phyloP scores from a whole-genome alignment of 2,113 vertebrate genomes.

The Cisticola juncidis region DNA sequence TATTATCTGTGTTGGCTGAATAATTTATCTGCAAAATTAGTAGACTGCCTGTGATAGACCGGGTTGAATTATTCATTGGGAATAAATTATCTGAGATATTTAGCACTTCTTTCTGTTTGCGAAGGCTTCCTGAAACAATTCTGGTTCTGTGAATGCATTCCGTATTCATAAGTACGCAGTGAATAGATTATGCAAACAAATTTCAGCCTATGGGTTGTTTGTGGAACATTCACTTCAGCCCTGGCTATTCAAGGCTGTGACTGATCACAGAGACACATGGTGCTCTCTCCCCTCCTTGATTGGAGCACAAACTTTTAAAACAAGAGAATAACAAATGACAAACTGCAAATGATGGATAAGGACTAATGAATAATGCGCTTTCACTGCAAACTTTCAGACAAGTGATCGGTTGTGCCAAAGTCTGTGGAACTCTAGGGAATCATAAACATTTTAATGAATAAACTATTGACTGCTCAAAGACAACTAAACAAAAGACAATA shows the following conservation, averaged over 20 bases:
- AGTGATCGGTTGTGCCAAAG: constrained; percentile 48
- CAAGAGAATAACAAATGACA: constrained; percentile 67
- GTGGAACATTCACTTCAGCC: constrained; percentile 57
- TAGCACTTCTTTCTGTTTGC: constrained; percentile 71
- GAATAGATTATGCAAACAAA: constrained; percentile 72
- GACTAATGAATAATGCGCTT: constrained; percentile 60
- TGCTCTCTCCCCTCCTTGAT: constrained; percentile 58
- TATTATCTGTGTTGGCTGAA: constrained; percentile 39
- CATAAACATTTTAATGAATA: constrained; percentile 66
- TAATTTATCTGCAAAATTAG: constrained; percentile 70
- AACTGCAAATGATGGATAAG: constrained; percentile 65
- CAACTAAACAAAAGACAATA: constrained; percentile 36
- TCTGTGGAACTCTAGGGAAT: constrained; percentile 46
- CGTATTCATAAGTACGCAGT: constrained; percentile 66
- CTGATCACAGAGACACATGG: constrained; percentile 64
- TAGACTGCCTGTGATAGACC: constrained; percentile 33
- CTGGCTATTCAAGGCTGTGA: constrained; percentile 63
- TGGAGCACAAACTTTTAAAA: constrained; percentile 65
- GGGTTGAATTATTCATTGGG: constrained; percentile 71
- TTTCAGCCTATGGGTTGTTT: constrained; percentile 66
- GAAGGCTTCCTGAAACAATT: constrained; percentile 67
- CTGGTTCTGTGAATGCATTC: constrained; percentile 61
- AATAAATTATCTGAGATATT: constrained; percentile 72
- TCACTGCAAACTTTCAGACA: constrained; percentile 44
- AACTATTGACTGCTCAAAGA: constrained; percentile 53